A percentile compares a stretch with the other conserved stretches of the same genome.
Conservation (phyloP, 2,113 vertebrate species). For the Poeciliopsis occidentalis region DNA sequence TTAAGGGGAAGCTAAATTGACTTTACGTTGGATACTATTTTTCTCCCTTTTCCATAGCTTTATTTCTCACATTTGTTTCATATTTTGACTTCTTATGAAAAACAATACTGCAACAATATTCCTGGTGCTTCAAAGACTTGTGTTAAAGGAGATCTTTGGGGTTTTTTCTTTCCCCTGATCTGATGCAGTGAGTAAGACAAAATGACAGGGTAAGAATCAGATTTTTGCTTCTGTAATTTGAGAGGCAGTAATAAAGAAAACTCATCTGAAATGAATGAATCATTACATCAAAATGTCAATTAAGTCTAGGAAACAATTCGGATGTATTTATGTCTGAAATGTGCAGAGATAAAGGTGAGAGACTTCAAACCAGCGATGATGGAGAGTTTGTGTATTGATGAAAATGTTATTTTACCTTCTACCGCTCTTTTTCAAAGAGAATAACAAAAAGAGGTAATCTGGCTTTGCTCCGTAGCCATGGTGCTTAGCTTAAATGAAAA, state of each 20-base stretch:
- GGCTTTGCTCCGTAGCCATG: slow-evolving; percentile 52
- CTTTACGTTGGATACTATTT: slow-evolving; percentile 43
- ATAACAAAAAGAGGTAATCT: slow-evolving; percentile 68
- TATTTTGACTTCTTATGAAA: slow-evolving; percentile 27
- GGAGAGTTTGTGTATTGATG: slow-evolving; percentile 37
- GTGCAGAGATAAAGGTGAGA: slow-evolving; percentile 30
- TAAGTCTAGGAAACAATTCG: slow-evolving; percentile 42
- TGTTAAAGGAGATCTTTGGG: not conserved
- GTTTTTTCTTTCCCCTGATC: not conserved
- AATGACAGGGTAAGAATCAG: not conserved
- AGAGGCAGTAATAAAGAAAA: slow-evolving; percentile 16
- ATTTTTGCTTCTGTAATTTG: slow-evolving; percentile 6
- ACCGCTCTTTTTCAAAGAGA: slow-evolving; percentile 55
- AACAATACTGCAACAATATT: not conserved
- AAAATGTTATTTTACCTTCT: slow-evolving; percentile 42
- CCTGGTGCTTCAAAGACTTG: no score
- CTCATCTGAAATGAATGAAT: slow-evolving; percentile 27
- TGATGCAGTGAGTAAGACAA: not conserved
- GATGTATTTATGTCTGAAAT: slow-evolving; percentile 43
- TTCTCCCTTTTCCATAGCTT: slow-evolving; percentile 36
- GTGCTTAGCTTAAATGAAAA: slow-evolving; percentile 65
- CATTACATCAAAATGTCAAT: slow-evolving; percentile 58
- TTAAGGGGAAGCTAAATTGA: slow-evolving; percentile 41
- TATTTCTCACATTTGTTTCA: slow-evolving; percentile 34
- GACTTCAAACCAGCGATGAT: slow-evolving; percentile 47